Percentiles rank a stretch among this genome's conserved stretches.
Conservation (phyloP, 2,113 vertebrate species). For the Pomatorhinus ruficollis region DNA sequence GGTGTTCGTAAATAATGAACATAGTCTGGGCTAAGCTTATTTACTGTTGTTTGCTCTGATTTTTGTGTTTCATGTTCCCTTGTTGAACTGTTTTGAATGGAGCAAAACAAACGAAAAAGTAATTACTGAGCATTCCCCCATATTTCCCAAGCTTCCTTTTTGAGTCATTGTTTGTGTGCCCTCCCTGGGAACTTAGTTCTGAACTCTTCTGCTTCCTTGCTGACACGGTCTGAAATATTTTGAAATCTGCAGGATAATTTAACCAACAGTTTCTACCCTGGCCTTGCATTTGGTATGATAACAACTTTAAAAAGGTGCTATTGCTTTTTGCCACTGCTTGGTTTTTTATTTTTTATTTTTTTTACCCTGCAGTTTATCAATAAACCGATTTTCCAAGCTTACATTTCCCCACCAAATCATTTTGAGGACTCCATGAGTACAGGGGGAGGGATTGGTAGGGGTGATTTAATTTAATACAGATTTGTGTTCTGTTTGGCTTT, state of each 20-base stretch:
- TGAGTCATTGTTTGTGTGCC: conserved; percentile 8
- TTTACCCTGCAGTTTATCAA: background rate
- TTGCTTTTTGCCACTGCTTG: background rate
- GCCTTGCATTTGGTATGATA: background rate
- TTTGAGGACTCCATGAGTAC: background rate
- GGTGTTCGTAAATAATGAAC: background rate
- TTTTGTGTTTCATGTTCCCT: background rate
- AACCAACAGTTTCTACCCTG: background rate
- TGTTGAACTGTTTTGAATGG: background rate
- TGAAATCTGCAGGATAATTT: background rate
- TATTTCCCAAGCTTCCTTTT: conserved; percentile 26
- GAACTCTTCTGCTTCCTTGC: background rate
- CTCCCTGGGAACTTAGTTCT: conserved; percentile 13
- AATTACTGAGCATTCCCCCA: conserved; percentile 11
- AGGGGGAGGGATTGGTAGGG: background rate
- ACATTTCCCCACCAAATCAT: background rate
- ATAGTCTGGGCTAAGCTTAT: background rate
- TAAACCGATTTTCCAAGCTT: background rate
- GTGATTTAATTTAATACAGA: conserved; percentile 11
- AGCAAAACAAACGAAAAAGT: background rate
- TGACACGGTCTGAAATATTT: background rate
- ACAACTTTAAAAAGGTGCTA: background rate
- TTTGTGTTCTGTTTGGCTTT: conserved; percentile 6
- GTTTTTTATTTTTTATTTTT: background rate
- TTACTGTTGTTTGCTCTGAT: background rate